Percentiles rank a stretch among this genome's conserved stretches.
phyloP scores from a whole-genome alignment of 2,113 vertebrate genomes.

The Holacanthus passer region DNA sequence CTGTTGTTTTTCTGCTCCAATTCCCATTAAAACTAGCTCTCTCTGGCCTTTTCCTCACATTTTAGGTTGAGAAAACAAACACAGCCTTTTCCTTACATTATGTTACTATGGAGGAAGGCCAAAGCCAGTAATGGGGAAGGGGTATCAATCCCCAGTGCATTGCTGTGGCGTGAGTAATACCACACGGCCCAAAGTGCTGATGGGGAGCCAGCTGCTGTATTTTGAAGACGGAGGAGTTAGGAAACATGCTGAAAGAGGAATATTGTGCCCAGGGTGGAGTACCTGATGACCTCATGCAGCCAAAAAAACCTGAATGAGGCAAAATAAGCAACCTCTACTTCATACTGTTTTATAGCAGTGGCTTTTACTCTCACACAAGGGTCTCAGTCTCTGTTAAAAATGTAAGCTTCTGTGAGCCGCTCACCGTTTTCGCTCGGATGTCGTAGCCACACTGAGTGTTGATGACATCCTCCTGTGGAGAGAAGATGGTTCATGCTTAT shows the following conservation, averaged over 20 bases:
- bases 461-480: constrained; percentile 95
- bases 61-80: constrained; percentile 62
- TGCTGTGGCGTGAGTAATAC: constrained; percentile 79
- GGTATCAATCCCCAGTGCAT: constrained; percentile 60
- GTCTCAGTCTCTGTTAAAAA: background rate
- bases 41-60: constrained; percentile 44
- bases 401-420: constrained; percentile 55
- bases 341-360: background rate
- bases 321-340: background rate
- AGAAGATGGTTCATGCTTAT: constrained; percentile 18
- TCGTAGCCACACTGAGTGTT: constrained; percentile 99
- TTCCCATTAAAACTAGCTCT: constrained; percentile 25
- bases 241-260: constrained; percentile 54
- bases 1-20: constrained; percentile 24
- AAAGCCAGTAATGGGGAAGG: constrained; percentile 66
- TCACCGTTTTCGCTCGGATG: constrained; percentile 95
- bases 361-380: constrained; percentile 8
- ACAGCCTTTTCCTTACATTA: constrained; percentile 65
- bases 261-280: constrained; percentile 65
- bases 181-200: constrained; percentile 58
- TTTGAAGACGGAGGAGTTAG: constrained; percentile 32
- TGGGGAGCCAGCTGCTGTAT: constrained; percentile 71
- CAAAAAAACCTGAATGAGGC: constrained; percentile 26
- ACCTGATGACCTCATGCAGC: constrained; percentile 63
- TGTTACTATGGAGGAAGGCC: constrained; percentile 48